Base-by-base conservation (phyloP, 1,140 invertebrate species). In the Aphaenogaster ashmeadi region DNA sequence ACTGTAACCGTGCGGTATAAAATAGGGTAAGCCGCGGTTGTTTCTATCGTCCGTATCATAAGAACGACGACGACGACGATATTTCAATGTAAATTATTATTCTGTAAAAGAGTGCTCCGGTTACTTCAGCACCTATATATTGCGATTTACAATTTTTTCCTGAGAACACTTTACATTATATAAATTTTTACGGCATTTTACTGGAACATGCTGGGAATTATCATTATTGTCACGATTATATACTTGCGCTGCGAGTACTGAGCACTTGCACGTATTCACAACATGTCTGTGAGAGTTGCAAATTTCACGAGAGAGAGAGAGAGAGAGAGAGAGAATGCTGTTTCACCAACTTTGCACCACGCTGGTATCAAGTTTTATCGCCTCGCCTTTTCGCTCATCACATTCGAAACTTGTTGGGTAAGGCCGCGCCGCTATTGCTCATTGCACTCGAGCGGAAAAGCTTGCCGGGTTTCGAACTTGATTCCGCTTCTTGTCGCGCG, bases 351-450 rank as follows among this genome's bases (percentile, higher is more conserved):
- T 87, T 84, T 60, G 80, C 7, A 38, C 66, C 18, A 21, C 21
- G 36, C n/a, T 36, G 33, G 36, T 50, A 47, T 67, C 64, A 84
- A 87, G 86, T 87, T 87, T 87, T 87, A 87, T 87, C 79, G 67
- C 18, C 54, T 62, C 44, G 66, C 52, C 64, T 62, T 69, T 87
- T 81, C 75, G 44, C 86, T 83, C 86, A 72, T 87, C 86, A 87
- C 79, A 84, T 87, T 87, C 67, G 86, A 84, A 87, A 87, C 79
- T 87, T 87, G 79, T 72, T 50, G 78, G 44, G 18, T 27, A 56
- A 79, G 50, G 47, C 58, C 80, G 50, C 85, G 41, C 21, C 27
- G 33, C 66, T 81, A 72, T 64, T 83, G 79, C 86, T 74, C 79
- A 74, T 84, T 74, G 86, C 67, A 74, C 41, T 80, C 79, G 58